Evolutionary conservation across 2,113 vertebrate genomes (phyloP).

Genomic region (Haplochromis vanheusdeni): DNA sequence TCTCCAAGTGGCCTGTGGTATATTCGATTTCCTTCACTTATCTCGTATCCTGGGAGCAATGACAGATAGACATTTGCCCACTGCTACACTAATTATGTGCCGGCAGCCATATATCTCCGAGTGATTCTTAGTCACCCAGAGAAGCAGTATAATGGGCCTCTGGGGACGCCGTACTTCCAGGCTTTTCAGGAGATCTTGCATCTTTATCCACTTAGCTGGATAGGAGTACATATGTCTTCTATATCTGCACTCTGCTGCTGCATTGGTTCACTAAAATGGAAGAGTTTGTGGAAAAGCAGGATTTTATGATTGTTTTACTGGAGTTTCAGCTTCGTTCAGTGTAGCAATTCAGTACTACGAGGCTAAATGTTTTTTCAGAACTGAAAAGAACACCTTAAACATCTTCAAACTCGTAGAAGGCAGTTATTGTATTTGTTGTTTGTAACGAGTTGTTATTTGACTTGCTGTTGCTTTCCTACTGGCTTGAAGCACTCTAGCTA

Average conservation of each 20-base stretch:
- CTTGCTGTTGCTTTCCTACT: not conserved
- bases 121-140: slow-evolving; percentile 25
- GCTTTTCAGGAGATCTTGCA: slow-evolving; percentile 1
- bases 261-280: not conserved
- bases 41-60: not conserved
- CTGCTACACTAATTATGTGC: slow-evolving; percentile 23
- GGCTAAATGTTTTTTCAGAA: not conserved
- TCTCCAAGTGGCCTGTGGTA: not conserved
- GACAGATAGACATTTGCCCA: slow-evolving; percentile 29
- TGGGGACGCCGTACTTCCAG: slow-evolving; percentile 3
- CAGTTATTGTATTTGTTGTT: not conserved
- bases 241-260: not conserved
- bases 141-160: slow-evolving; percentile 35
- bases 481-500: not conserved
- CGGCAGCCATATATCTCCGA: slow-evolving; percentile 9
- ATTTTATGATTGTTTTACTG: not conserved
- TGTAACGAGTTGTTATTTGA: not conserved
- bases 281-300: not conserved
- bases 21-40: slow-evolving; percentile 2
- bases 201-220: slow-evolving; percentile 44
- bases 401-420: not conserved
- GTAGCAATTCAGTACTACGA: not conserved
- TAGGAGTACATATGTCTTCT: slow-evolving; percentile 4
- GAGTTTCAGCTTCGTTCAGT: not conserved
- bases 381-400: not conserved